Evolutionary conservation across 2,797 vertebrate genomes (phyloP).

Genomic region (Notolabrus celidotus): DNA sequence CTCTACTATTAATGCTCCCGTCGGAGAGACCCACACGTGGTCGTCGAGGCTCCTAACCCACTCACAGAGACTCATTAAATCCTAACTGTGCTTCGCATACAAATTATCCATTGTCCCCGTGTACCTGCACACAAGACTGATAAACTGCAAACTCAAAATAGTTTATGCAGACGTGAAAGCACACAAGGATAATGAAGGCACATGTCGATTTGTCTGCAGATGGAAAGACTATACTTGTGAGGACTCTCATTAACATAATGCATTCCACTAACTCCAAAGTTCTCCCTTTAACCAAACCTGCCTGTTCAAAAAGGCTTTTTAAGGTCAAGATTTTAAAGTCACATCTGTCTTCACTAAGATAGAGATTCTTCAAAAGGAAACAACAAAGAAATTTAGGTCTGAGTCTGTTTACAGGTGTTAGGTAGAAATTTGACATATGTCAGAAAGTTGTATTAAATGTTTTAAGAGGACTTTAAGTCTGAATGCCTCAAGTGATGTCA

Average conservation of each 20-base stretch:
- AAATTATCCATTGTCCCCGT: constrained; percentile 21
- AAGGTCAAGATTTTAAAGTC: background rate
- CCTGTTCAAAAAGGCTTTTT: background rate
- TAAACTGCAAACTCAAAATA: background rate
- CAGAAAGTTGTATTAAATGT: too few species aligned
- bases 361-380: too few species aligned
- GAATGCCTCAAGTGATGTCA: too few species aligned
- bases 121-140: constrained; percentile 16
- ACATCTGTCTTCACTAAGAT: too few species aligned
- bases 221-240: background rate
- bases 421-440: too few species aligned
- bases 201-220: constrained; percentile 1
- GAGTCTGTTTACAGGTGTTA: too few species aligned
- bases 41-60: background rate
- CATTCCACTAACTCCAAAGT: background rate
- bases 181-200: constrained; percentile 2
- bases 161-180: constrained; percentile 11
- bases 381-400: too few species aligned
- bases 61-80: constrained; percentile 15
- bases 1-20: background rate
- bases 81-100: constrained; percentile 6
- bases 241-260: background rate
- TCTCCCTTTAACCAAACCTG: too few species aligned
- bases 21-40: background rate
- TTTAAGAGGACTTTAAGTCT: too few species aligned